These are phyloP conservation scores for Ceratina australensis DNA, from an alignment of 1,140 invertebrate genomes.

Conservation along the genomic window DNA sequence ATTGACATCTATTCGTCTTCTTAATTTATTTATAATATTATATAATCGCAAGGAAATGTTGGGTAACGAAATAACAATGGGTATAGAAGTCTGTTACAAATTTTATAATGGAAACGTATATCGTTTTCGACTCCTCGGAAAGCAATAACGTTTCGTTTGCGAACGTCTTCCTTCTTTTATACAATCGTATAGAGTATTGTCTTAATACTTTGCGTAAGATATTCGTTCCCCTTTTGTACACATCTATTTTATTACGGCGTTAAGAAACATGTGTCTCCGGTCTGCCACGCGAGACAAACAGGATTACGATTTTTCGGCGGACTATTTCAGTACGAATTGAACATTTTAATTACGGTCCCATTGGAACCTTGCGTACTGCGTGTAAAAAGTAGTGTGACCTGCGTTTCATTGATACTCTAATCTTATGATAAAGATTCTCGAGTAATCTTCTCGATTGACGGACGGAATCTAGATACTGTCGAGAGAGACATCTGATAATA, in stretches of 20 bases:
- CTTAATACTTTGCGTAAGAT: constrained; percentile 24
- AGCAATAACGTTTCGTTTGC: background rate
- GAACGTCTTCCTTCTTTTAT: background rate
- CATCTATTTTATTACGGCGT: background rate
- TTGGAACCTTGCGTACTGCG: too few relatives aligned
- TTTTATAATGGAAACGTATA: constrained; percentile 12
- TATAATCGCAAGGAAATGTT: background rate
- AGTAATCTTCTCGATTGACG: constrained; percentile 47
- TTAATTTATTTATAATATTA: background rate
- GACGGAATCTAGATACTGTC: constrained; percentile 44
- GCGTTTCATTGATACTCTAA: constrained; percentile 30
- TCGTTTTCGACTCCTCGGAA: background rate
- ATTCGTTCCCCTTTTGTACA: constrained; percentile 19
- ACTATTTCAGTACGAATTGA: background rate
- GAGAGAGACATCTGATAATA: constrained; percentile 12
- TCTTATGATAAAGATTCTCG: constrained; percentile 44
- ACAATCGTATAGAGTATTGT: constrained; percentile 31
- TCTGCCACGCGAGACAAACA: constrained; percentile 8
- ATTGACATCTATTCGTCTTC: too few relatives aligned
- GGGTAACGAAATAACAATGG: constrained; percentile 15
- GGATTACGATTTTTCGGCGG: constrained; percentile 8
- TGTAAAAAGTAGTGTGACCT: constrained; percentile 19
- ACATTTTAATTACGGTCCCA: constrained; percentile 2
- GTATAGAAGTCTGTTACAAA: background rate
- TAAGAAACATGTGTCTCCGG: constrained; percentile 14